A percentile compares a stretch with the other conserved stretches of the same genome.
phyloP scores from a whole-genome alignment of 2,797 vertebrate genomes.

The Cercopithecus hamlyni region DNA sequence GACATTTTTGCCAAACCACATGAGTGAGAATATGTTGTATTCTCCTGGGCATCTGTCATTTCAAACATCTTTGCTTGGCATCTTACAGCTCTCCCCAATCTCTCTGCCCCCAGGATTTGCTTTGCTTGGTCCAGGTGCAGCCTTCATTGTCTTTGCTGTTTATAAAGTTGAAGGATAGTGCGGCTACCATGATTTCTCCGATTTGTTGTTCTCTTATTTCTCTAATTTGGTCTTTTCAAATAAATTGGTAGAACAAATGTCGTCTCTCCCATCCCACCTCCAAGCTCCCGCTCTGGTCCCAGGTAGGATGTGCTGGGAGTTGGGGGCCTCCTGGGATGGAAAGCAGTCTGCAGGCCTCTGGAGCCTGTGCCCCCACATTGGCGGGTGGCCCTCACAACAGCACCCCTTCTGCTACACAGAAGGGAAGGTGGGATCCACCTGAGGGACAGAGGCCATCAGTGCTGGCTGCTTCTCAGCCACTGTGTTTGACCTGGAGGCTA shows the following conservation, averaged over 20 bases:
- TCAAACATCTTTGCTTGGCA: neutral
- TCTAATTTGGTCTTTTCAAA: slow-evolving; percentile 22
- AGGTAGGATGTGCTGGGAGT: too few relatives aligned
- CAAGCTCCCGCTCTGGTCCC: neutral
- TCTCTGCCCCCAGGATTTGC: neutral
- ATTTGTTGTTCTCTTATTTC: neutral
- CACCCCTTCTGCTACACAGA: neutral
- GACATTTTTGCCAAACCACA: neutral
- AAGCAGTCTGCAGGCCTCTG: neutral
- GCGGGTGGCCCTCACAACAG: neutral
- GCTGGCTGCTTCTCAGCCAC: neutral
- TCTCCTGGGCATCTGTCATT: neutral
- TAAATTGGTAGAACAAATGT: neutral
- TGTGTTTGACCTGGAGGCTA: neutral
- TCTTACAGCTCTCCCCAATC: too few relatives aligned
- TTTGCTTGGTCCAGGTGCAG: neutral
- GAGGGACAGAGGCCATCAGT: neutral
- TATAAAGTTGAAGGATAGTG: neutral
- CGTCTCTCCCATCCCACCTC: neutral
- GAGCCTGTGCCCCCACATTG: neutral
- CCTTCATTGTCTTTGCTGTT: neutral
- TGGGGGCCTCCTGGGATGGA: neutral
- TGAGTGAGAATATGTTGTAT: neutral
- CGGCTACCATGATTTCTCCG: neutral
- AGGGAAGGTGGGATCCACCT: neutral